Evolutionary conservation across 2,113 vertebrate species (phyloP).

Genomic region (Crotalus helleri): DNA sequence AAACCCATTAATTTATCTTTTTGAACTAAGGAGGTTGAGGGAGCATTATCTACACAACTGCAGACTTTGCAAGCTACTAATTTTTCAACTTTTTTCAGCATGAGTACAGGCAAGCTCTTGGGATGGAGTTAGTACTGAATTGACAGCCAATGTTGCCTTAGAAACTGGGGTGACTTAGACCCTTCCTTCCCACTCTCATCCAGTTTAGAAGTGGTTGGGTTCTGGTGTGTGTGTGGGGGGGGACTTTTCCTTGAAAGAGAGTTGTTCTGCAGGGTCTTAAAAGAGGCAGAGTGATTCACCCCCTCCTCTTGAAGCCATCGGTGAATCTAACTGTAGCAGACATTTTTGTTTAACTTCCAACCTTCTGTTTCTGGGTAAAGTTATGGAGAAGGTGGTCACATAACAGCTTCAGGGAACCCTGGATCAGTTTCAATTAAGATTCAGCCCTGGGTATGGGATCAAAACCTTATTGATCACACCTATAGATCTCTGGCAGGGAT

Average conservation of each 20-base stretch:
- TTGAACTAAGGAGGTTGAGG: neutral
- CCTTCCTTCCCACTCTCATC: neutral
- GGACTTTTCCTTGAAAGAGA: neutral
- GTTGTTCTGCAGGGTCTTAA: neutral
- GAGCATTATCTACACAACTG: neutral
- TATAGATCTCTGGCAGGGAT: no score
- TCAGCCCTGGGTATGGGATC: no score
- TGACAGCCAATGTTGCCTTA: neutral
- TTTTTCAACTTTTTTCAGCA: neutral
- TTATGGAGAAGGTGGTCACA: no score
- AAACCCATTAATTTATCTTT: neutral
- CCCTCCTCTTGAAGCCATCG: no score
- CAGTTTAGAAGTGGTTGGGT: neutral
- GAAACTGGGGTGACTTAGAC: neutral
- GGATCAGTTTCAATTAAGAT: no score
- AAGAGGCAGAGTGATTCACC: neutral
- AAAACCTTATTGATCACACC: no score
- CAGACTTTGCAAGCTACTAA: neutral
- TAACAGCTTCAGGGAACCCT: no score
- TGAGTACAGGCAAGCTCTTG: neutral
- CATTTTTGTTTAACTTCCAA: no score
- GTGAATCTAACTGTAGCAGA: no score
- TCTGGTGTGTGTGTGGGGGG: neutral
- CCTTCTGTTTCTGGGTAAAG: no score
- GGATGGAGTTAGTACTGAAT: neutral